Percentiles rank a stretch among this genome's conserved stretches.
phyloP scores from a whole-genome alignment of 2,113 vertebrate genomes.

The Butorides virescens region DNA sequence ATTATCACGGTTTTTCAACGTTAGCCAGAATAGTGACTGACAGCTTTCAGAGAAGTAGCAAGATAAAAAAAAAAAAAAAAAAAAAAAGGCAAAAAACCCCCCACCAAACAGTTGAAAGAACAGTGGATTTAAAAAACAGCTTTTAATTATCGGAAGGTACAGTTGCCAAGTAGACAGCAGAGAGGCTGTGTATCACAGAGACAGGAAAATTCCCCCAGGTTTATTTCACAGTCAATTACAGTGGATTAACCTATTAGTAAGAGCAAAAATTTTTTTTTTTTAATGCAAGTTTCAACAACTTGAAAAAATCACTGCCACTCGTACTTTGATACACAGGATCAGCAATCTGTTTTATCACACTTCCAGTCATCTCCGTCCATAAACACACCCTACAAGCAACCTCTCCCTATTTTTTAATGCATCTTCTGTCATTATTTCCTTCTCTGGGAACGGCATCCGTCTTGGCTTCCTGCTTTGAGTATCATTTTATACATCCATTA shows the following conservation, averaged over 20 bases:
- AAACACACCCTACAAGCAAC: neutral
- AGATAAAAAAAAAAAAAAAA: neutral
- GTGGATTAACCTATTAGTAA: slow-evolving; percentile 17
- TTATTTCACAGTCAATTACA: slow-evolving; percentile 37
- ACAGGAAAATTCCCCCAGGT: slow-evolving; percentile 18
- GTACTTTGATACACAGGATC: neutral
- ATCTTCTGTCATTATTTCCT: neutral
- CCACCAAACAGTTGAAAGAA: neutral
- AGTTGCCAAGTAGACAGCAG: slow-evolving; percentile 11
- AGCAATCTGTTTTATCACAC: neutral
- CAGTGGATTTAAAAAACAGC: neutral
- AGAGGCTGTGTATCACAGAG: neutral
- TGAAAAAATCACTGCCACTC: neutral
- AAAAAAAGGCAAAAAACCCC: too few relatives aligned
- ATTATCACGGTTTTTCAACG: neutral
- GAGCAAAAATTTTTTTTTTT: neutral
- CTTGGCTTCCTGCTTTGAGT: neutral
- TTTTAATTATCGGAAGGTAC: slow-evolving; percentile 40
- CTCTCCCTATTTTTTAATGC: slow-evolving; percentile 12
- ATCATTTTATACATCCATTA: neutral
- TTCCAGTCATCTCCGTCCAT: neutral
- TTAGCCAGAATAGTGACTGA: neutral
- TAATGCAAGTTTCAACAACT: slow-evolving; percentile 25
- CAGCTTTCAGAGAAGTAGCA: neutral
- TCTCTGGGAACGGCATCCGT: neutral